phyloP scores from a whole-genome alignment of 2,113 vertebrate genomes.

The Calyptommatus sinebrachiatus region DNA sequence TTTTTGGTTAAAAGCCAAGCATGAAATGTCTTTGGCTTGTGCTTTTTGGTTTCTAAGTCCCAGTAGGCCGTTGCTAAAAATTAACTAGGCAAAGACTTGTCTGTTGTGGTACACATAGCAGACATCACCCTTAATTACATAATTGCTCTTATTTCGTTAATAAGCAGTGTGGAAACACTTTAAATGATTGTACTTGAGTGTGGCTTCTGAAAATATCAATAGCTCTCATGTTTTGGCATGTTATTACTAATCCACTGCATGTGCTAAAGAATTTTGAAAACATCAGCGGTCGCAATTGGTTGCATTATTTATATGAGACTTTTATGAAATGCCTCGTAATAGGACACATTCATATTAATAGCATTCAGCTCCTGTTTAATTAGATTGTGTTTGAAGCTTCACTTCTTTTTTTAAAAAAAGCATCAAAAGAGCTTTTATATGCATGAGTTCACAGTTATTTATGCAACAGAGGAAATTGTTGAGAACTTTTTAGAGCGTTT shows the following conservation, averaged over 20 bases:
- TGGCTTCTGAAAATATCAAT: slow-evolving; percentile 17
- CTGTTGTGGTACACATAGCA: slow-evolving; percentile 29
- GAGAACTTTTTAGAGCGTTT: neutral
- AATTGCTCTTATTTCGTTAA: slow-evolving; percentile 27
- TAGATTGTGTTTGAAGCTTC: neutral
- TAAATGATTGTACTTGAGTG: slow-evolving; percentile 17
- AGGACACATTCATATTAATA: slow-evolving; percentile 15
- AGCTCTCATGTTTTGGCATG: slow-evolving; percentile 43
- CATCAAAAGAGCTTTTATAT: neutral
- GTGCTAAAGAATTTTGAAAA: slow-evolving; percentile 34
- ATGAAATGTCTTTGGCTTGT: slow-evolving; percentile 61
- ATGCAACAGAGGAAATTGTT: neutral
- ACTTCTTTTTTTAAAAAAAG: neutral
- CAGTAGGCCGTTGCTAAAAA: slow-evolving; percentile 41
- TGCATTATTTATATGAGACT: slow-evolving; percentile 32
- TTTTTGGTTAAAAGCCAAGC: slow-evolving; percentile 67
- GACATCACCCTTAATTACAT: slow-evolving; percentile 36
- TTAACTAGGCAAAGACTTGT: slow-evolving; percentile 34
- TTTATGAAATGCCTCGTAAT: slow-evolving; percentile 29
- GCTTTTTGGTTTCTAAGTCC: slow-evolving; percentile 43
- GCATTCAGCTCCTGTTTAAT: slow-evolving; percentile 17
- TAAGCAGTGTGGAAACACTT: slow-evolving; percentile 20
- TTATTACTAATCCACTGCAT: slow-evolving; percentile 28
- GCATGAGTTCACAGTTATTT: slow-evolving; percentile 9
- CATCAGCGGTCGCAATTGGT: neutral